Evolutionary conservation across 1,140 invertebrate species (phyloP).

Genomic region (Pogonomyrmex californicus): DNA sequence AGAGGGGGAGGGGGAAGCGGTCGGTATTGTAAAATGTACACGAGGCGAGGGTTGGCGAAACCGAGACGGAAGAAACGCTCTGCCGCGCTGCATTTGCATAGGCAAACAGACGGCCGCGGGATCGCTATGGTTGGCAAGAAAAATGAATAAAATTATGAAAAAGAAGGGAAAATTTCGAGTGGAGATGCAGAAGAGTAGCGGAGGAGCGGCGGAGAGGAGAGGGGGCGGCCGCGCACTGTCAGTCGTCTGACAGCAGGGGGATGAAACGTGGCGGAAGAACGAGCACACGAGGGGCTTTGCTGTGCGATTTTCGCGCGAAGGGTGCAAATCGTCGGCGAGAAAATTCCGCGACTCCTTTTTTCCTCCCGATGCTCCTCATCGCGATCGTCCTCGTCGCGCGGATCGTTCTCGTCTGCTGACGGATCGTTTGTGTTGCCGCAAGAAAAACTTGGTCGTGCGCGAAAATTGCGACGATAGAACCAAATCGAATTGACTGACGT

Average conservation of each 20-base stretch:
- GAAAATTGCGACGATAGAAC: slow-evolving; percentile 4
- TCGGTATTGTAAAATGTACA: slow-evolving; percentile 60
- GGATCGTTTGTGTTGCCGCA: not conserved
- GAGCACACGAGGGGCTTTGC: slow-evolving; percentile 68
- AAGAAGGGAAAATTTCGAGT: slow-evolving; percentile 67
- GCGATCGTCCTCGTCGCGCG: not conserved
- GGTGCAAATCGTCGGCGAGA: slow-evolving; percentile 76
- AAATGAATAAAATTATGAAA: slow-evolving; percentile 87
- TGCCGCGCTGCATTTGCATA: slow-evolving; percentile 84
- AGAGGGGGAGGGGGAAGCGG: not conserved
- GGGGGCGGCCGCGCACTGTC: slow-evolving; percentile 39
- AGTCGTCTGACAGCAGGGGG: slow-evolving; percentile 78
- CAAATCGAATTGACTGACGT: slow-evolving; percentile 13
- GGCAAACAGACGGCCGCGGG: slow-evolving; percentile 83
- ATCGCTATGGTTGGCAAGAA: slow-evolving; percentile 82
- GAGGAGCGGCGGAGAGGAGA: not conserved
- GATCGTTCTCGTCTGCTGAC: slow-evolving; percentile 1
- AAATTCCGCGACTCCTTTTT: slow-evolving; percentile 63
- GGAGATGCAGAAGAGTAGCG: slow-evolving; percentile 44
- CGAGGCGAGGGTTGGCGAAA: slow-evolving; percentile 50
- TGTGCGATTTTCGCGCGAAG: slow-evolving; percentile 77
- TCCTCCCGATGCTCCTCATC: not conserved
- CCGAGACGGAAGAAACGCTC: slow-evolving; percentile 56
- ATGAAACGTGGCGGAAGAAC: slow-evolving; percentile 81
- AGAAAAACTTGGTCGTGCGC: slow-evolving; percentile 1